These are phyloP conservation scores for Drosophila mayri DNA, from an alignment of 1,140 invertebrate genomes.

Conservation along the genomic window DNA sequence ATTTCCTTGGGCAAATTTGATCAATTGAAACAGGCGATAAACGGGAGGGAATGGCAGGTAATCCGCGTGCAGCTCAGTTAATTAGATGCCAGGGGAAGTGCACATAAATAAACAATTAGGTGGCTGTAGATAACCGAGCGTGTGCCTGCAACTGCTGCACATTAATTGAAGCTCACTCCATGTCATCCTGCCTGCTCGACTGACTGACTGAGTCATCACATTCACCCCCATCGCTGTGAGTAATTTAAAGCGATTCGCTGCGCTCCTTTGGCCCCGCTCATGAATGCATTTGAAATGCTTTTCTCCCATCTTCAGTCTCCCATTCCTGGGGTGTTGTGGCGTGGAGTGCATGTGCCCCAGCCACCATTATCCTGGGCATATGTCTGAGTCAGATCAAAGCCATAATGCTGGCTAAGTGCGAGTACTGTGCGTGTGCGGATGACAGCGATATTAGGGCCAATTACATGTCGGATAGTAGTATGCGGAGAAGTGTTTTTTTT, in stretches of 20 bases:
- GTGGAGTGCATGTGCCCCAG: constrained; percentile 25
- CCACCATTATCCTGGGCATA: constrained; percentile 50
- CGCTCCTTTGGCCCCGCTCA: constrained; percentile 9
- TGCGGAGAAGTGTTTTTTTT: constrained; percentile 16
- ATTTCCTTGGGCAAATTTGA: constrained; percentile 66
- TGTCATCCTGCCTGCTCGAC: background rate
- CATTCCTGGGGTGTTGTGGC: constrained; percentile 8
- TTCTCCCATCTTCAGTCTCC: constrained; percentile 5
- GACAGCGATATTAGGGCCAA: constrained; percentile 50
- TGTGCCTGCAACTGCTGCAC: constrained; percentile 47
- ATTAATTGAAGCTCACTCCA: constrained; percentile 63
- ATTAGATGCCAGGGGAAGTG: constrained; percentile 50
- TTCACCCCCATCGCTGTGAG: constrained; percentile 31
- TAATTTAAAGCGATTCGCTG: constrained; percentile 62
- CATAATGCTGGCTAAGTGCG: constrained; percentile 25
- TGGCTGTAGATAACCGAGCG: constrained; percentile 28
- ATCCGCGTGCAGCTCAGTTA: constrained; percentile 49
- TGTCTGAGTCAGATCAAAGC: constrained; percentile 64
- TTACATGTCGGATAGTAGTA: constrained; percentile 31
- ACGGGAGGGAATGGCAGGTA: constrained; percentile 34
- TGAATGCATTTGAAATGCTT: constrained; percentile 63
- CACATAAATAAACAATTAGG: constrained; percentile 30
- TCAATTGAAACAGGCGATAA: constrained; percentile 56
- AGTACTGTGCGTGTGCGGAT: constrained; percentile 27
- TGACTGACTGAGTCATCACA: constrained; percentile 34